Base-by-base conservation (phyloP, 2,888 invertebrate species). In the Aspidiotus destructor region DNA sequence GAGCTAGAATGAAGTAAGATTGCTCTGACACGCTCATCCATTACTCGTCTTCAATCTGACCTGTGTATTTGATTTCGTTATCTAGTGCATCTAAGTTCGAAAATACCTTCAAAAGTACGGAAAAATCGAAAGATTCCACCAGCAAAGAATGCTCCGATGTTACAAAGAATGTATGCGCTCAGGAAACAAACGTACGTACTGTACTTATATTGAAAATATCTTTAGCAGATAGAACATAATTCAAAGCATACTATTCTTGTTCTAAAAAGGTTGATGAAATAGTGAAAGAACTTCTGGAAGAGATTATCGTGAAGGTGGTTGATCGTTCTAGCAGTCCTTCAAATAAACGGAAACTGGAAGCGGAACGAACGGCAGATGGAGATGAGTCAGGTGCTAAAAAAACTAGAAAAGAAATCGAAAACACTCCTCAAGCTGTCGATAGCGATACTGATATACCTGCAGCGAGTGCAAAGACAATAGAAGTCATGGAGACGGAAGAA, bases 1-100 rank as follows among this genome's bases (percentile, higher is more conserved):
- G 41, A 15, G 62, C 61, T 41, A 41, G 44, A 2, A 11, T 41
- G 10, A 62, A 41, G 69, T 69, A 41, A 41, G 42, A 28, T 28
- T 28, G 28, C 28, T 28, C 17, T 3, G 3, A 5, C 28, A 28
- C 9, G 9, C 42, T 40, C 6, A 57, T 57, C 3, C 28, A 8
- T 58, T 7, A 6, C 1, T 11, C 3, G 58, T 58, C 9, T 40
- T 40, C 5, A 52, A 52, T 52, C 5, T 15, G 52, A 15, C 52
- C 3, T 60, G 16, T 41, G 1, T 60, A 41, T 42, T n/a, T n/a
- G 41, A 28, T 28, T 28, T 28, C 28, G 28, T 5, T 28, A 28
- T 48, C 10, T n/a, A 48, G 48, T 48, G 10, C 48, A 48, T 3
- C n/a, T 3, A 48, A 48, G n/a, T 48, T n/a, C n/a, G 48, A 11